Evolutionary conservation across 30 jellyfish, hydroid and myxozoan genomes (phyloP).

Genomic region (Turritopsis rubra): DNA sequence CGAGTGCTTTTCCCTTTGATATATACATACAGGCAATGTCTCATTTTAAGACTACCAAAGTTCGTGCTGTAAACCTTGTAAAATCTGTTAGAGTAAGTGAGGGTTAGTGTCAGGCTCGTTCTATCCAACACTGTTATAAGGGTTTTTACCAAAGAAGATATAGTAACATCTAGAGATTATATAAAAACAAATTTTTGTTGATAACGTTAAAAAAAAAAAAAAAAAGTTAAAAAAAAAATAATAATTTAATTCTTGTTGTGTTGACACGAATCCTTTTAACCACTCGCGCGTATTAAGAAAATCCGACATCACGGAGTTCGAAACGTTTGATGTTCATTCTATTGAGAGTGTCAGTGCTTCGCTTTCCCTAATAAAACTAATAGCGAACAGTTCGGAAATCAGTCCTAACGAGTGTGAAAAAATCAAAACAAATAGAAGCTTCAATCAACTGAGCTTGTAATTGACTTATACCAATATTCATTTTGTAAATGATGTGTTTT

Average conservation of each 20-base stretch:
- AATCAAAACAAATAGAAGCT: neutral
- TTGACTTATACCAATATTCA: neutral
- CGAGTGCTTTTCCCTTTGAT: no score
- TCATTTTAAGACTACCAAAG: no score
- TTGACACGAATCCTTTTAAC: neutral
- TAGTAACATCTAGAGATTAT: no score
- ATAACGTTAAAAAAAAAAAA: no score
- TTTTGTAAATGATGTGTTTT: neutral
- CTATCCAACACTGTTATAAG: no score
- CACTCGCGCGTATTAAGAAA: neutral
- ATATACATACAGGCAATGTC: no score
- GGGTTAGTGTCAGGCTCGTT: no score
- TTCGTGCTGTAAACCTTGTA: no score
- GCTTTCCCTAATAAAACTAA: neutral
- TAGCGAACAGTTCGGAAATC: neutral
- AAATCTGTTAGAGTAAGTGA: no score
- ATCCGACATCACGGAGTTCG: neutral
- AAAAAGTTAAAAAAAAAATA: no score
- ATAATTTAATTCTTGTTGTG: neutral
- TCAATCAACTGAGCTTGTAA: neutral
- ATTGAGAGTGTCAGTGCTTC: neutral
- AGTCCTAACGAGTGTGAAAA: neutral
- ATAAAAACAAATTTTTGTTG: no score
- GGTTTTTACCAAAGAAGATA: no score
- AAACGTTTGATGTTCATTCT: neutral